Evolutionary conservation across 2,113 vertebrate genomes (phyloP).

Genomic region (human (Homo sapiens)): GRCh38 chr13:106897501-106898000

Average conservation of each 20-base stretch:
- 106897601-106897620: background rate
- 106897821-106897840: background rate
- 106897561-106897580: background rate
- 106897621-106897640: background rate
- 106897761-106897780: too few species aligned
- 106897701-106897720: too few species aligned
- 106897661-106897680: background rate
- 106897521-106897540: background rate
- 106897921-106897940: background rate
- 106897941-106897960: background rate
- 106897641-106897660: background rate
- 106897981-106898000: background rate
- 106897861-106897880: background rate
- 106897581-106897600: background rate
- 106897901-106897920: background rate
- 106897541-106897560: conserved; percentile 6
- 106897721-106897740: too few species aligned
- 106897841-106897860: background rate
- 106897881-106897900: background rate
- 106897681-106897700: too few species aligned
- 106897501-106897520: background rate
- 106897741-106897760: too few species aligned
- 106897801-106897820: background rate
- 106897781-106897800: background rate
- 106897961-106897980: background rate